Percentiles rank a stretch among this genome's conserved stretches.
Evolutionary conservation across 2,113 vertebrate genomes (phyloP).

Genomic region (Monopterus albus): DNA sequence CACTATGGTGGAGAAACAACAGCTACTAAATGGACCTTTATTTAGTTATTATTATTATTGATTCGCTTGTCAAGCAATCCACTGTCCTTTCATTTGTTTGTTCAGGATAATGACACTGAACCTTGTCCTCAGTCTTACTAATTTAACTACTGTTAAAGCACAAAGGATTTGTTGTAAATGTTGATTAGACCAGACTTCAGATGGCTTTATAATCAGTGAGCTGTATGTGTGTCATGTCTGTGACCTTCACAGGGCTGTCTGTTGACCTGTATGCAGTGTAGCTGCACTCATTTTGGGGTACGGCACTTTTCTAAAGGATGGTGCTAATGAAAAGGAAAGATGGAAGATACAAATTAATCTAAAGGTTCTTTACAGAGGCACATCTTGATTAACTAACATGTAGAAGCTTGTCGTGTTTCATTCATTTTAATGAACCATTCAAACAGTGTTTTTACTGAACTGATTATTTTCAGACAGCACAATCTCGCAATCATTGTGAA

Average conservation of each 20-base stretch:
- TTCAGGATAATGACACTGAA: not conserved
- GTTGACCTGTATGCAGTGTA: slow-evolving; percentile 36
- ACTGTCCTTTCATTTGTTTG: not conserved
- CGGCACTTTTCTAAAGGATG: slow-evolving; percentile 40
- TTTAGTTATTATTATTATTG: too few relatives aligned
- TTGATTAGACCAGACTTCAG: slow-evolving; percentile 41
- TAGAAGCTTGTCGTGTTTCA: slow-evolving; percentile 41
- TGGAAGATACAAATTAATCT: slow-evolving; percentile 37
- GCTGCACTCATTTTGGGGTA: slow-evolving; percentile 40
- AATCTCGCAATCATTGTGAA: slow-evolving; percentile 59
- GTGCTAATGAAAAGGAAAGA: slow-evolving; percentile 42
- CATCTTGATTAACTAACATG: slow-evolving; percentile 62
- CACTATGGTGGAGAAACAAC: not conserved
- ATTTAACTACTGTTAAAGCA: slow-evolving; percentile 1
- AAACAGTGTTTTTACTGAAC: slow-evolving; percentile 44
- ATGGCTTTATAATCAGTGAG: slow-evolving; percentile 42
- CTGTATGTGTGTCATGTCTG: slow-evolving; percentile 13
- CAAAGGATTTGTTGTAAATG: not conserved
- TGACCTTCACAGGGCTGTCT: slow-evolving; percentile 53
- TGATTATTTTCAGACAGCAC: slow-evolving; percentile 60
- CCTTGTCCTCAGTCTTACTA: not conserved
- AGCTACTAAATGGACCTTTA: too few relatives aligned
- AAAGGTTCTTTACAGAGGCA: slow-evolving; percentile 44
- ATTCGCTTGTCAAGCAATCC: not conserved
- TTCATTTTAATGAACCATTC: slow-evolving; percentile 66